Evolutionary conservation across 1,140 invertebrate species (phyloP).

Genomic region (Magallana gigas): DNA sequence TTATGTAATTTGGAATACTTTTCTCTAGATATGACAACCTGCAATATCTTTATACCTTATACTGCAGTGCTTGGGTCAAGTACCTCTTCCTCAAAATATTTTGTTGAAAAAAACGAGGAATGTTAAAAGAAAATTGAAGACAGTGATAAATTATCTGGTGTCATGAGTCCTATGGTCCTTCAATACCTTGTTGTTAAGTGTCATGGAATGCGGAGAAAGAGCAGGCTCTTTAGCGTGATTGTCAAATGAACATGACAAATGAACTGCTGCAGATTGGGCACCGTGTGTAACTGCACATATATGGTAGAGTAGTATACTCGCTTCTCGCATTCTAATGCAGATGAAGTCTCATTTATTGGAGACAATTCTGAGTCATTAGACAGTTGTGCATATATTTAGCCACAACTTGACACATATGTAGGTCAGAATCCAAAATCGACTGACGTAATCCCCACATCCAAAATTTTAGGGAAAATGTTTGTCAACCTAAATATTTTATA

Average conservation of each 20-base stretch:
- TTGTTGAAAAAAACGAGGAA: neutral
- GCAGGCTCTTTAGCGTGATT: neutral
- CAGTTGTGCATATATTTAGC: conserved; percentile 31
- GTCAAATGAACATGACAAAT: conserved; percentile 4
- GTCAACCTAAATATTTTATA: neutral
- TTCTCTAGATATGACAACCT: too few relatives aligned
- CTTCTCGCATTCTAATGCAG: neutral
- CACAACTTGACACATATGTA: neutral
- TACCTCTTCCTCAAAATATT: too few relatives aligned
- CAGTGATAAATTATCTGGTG: neutral
- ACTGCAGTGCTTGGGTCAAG: too few relatives aligned
- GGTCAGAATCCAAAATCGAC: neutral
- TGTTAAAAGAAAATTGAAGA: neutral
- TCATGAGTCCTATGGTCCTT: neutral
- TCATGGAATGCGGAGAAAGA: neutral
- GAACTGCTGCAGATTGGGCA: neutral
- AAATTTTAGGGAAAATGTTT: neutral
- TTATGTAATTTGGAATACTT: too few relatives aligned
- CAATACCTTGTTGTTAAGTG: neutral
- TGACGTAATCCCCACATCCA: neutral
- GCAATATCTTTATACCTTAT: too few relatives aligned
- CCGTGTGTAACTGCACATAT: neutral
- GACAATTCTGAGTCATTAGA: conserved; percentile 3
- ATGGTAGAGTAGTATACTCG: neutral
- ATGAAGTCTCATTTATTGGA: conserved; percentile 7